A percentile compares a stretch with the other conserved stretches of the same genome.
These are phyloP conservation scores for Gadus chalcogrammus DNA, from an alignment of 2,113 vertebrate species.

Conservation along the genomic window DNA sequence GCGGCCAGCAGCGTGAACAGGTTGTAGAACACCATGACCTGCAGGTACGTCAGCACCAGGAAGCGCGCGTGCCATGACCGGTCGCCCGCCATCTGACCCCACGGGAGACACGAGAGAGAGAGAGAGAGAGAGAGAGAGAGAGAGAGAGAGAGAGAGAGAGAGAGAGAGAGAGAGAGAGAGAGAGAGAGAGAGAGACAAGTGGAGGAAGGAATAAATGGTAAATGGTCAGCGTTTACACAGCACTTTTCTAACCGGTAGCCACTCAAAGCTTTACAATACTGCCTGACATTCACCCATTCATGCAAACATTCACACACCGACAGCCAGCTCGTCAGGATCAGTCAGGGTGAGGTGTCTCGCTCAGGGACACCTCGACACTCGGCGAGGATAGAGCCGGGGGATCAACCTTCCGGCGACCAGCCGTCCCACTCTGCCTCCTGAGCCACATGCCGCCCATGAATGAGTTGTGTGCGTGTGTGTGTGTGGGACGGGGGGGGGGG, in stretches of 20 bases:
- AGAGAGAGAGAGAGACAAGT: background rate
- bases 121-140: background rate
- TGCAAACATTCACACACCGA: too few species aligned
- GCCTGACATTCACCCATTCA: too few species aligned
- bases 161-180: background rate
- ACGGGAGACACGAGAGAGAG: background rate
- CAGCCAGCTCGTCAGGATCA: too few species aligned
- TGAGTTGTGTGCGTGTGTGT: too few species aligned
- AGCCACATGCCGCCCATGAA: too few species aligned
- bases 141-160: background rate
- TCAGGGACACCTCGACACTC: background rate
- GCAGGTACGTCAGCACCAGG: constrained; percentile 93
- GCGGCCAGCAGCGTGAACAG: constrained; percentile 90
- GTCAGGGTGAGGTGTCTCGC: too few species aligned
- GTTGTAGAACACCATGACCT: constrained; percentile 98
- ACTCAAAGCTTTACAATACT: too few species aligned
- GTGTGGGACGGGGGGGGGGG: too few species aligned
- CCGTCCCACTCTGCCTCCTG: too few species aligned
- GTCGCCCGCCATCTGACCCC: constrained; percentile 81
- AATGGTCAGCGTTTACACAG: background rate
- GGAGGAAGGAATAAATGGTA: background rate
- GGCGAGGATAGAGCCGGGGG: too few species aligned
- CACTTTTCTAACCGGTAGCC: too few species aligned
- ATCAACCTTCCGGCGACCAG: too few species aligned
- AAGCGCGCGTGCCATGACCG: constrained; percentile 95